These are phyloP conservation scores for Luperina nickerlii DNA, from an alignment of 2,888 invertebrate species.

Conservation along the genomic window DNA sequence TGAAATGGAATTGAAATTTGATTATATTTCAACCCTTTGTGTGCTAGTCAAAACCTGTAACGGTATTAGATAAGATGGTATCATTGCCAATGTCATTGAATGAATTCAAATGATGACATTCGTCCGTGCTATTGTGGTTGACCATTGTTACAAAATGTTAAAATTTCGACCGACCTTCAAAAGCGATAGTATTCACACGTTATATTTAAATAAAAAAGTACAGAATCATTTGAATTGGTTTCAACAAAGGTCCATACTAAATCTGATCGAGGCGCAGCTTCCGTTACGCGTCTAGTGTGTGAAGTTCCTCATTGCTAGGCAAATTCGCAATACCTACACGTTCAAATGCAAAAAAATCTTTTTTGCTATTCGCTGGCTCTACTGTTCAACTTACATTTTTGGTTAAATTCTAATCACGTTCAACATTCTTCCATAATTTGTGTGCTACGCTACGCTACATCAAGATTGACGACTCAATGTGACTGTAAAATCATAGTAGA, in stretches of 20 bases:
- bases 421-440: constrained; percentile 47
- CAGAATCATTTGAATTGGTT: constrained; percentile 41
- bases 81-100: constrained; percentile 61
- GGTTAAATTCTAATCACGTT: constrained; percentile 41
- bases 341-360: constrained; percentile 8
- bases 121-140: constrained; percentile 42
- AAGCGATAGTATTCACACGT: constrained; percentile 50
- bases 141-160: constrained; percentile 55
- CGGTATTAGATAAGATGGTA: constrained; percentile 59
- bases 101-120: constrained; percentile 59
- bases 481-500: constrained; percentile 24
- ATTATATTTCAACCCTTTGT: neutral
- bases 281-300: constrained; percentile 47
- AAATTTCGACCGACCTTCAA: constrained; percentile 52
- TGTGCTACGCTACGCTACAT: constrained; percentile 44
- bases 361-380: constrained; percentile 4
- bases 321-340: constrained; percentile 26
- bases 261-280: constrained; percentile 53
- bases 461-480: constrained; percentile 33
- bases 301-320: constrained; percentile 43
- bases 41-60: constrained; percentile 23
- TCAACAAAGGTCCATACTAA: constrained; percentile 61
- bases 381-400: constrained; percentile 14
- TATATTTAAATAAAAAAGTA: constrained; percentile 49
- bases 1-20: neutral